Conservation (phyloP, 2,113 vertebrate genomes). For the Choloepus hoffmanni region DNA sequence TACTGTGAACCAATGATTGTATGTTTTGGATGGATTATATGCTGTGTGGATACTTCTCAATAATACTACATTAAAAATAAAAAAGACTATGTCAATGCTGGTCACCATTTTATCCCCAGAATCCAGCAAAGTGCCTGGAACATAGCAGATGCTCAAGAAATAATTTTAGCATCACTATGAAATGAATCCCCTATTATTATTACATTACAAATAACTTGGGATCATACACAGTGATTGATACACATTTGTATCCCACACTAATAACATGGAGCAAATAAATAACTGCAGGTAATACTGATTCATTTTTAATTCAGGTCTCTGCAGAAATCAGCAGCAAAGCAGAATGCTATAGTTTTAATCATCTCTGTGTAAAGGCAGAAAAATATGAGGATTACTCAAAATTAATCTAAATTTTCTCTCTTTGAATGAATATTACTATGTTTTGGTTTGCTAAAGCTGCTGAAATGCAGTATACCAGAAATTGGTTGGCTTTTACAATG, state of each 20-base stretch:
- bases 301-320: background rate
- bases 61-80: too few relatives aligned
- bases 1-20: too few relatives aligned
- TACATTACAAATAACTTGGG: background rate
- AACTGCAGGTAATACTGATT: background rate
- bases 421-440: background rate
- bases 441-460: too few relatives aligned
- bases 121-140: background rate
- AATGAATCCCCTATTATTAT: background rate
- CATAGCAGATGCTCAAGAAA: background rate
- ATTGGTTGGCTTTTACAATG: too few relatives aligned
- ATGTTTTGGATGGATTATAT: too few relatives aligned
- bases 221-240: background rate
- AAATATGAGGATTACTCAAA: background rate
- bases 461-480: too few relatives aligned
- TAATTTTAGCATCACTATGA: background rate
- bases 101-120: background rate
- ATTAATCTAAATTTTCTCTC: background rate
- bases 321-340: background rate
- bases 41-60: too few relatives aligned
- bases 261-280: background rate
- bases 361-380: background rate
- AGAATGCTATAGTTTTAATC: background rate
- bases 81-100: background rate
- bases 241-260: background rate